These are phyloP conservation scores for Amphilophus citrinellus DNA, from an alignment of 2,113 vertebrate genomes.

Conservation along the genomic window DNA sequence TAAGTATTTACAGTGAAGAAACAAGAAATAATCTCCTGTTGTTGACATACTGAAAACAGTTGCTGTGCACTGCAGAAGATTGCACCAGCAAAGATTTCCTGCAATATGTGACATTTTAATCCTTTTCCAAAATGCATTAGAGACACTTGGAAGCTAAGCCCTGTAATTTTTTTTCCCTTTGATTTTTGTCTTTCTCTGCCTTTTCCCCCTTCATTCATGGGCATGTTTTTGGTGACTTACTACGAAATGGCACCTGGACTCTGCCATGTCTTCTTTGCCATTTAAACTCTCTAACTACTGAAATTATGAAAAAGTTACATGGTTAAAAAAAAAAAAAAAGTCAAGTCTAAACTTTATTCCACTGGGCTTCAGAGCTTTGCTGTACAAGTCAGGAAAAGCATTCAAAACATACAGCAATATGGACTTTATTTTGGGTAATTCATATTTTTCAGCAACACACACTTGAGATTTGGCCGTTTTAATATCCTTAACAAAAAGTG, in stretches of 20 bases:
- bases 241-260: conserved; percentile 1
- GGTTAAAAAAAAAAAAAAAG: too few relatives aligned
- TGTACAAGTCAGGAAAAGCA: not conserved
- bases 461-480: conserved; percentile 37
- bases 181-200: not conserved
- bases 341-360: not conserved
- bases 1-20: conserved; percentile 25
- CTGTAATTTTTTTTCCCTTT: conserved; percentile 14
- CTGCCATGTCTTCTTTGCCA: not conserved
- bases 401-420: not conserved
- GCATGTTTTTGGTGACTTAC: not conserved
- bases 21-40: conserved; percentile 16
- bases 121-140: conserved; percentile 34
- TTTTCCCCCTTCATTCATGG: not conserved
- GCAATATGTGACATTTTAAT: conserved; percentile 34
- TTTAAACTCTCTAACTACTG: not conserved
- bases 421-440: conserved; percentile 14
- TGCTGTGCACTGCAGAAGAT: not conserved
- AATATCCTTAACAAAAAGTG: not conserved
- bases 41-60: conserved; percentile 9
- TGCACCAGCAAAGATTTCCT: conserved; percentile 20
- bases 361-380: not conserved
- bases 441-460: not conserved
- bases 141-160: conserved; percentile 21
- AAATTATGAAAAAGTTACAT: not conserved